phyloP scores from a whole-genome alignment of 2,113 vertebrate species.

The Phyllostomus discolor region DNA sequence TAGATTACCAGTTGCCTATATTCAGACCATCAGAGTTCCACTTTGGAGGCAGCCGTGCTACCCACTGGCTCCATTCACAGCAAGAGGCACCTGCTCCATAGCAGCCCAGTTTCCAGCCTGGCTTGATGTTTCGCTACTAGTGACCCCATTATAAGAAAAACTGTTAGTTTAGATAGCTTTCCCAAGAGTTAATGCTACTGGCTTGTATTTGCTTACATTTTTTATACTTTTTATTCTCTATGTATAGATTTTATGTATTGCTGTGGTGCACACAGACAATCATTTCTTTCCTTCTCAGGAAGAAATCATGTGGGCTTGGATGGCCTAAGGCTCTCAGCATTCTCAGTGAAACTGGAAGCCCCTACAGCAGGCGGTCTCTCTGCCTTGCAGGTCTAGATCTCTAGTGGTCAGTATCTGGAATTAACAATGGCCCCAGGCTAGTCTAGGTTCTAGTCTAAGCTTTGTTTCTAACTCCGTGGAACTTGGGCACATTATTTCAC shows the following conservation, averaged over 20 bases:
- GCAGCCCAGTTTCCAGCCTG: neutral
- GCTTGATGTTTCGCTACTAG: neutral
- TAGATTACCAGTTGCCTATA: neutral
- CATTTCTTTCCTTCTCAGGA: neutral
- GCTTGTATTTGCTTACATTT: neutral
- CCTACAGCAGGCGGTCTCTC: neutral
- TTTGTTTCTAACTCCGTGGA: constrained; percentile 35
- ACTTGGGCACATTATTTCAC: constrained; percentile 2
- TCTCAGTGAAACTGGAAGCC: neutral
- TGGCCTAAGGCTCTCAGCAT: neutral
- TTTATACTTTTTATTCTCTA: neutral
- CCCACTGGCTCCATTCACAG: neutral
- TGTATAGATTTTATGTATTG: neutral
- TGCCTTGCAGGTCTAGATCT: neutral
- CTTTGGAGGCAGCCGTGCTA: neutral
- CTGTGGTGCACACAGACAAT: neutral
- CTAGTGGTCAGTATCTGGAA: neutral
- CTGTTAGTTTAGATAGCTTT: neutral
- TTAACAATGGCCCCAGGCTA: neutral
- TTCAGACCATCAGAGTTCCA: neutral
- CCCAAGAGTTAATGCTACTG: neutral
- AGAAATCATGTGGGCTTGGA: neutral
- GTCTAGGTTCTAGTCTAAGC: neutral
- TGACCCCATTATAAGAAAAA: neutral
- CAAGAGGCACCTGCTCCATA: neutral